Base-by-base conservation (phyloP, 2,888 invertebrate species). In the Pachydiplax longipennis region DNA sequence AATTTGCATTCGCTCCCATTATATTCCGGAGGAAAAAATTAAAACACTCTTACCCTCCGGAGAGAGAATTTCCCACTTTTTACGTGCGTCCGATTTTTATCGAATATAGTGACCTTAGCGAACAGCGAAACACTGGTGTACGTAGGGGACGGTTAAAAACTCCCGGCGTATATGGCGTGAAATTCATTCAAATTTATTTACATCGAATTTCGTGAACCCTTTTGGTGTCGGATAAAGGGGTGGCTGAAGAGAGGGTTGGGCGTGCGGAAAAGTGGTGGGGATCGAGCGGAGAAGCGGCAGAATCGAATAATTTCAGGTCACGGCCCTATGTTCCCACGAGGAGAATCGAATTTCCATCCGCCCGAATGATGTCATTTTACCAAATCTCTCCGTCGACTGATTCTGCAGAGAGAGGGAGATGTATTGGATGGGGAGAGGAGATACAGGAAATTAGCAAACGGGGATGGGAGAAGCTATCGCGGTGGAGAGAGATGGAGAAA, bases 101-200 rank as follows among this genome's bases (percentile, higher is more conserved):
- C 87, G 61, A 65, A 87, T 87, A 87, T 61, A 37, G 87, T 61
- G 87, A 87, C 58, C 87, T 87, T 61, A 87, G 83, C 83, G 83
- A 83, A 22, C 61, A 61, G 87, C 61, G 61, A 87, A 58, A 87
- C 61, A 58, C 61, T 22, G 40, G 87, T 37, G 87, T 83, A 83
- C 58, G 87, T 61, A 37, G 61, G 58, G 53, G 87, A 58, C 87
- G 61, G 87, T 37, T 87, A 37, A 61, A 87, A 61, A 87, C 83
- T 83, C 61, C 58, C 61, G 65, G 87, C 37, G 87, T 87, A 65
- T 87, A 61, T 40, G 87, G 87, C 87, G 87, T 87, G 87, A 87
- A 87, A 87, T 87, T 87, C 87, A 87, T 87, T 87, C 87, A 87
- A 87, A 87, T 87, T 87, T 87, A 87, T 87, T 87, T 87, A 87